Conservation (phyloP, 2,113 vertebrate genomes). For the Nyctereutes procyonoides region DNA sequence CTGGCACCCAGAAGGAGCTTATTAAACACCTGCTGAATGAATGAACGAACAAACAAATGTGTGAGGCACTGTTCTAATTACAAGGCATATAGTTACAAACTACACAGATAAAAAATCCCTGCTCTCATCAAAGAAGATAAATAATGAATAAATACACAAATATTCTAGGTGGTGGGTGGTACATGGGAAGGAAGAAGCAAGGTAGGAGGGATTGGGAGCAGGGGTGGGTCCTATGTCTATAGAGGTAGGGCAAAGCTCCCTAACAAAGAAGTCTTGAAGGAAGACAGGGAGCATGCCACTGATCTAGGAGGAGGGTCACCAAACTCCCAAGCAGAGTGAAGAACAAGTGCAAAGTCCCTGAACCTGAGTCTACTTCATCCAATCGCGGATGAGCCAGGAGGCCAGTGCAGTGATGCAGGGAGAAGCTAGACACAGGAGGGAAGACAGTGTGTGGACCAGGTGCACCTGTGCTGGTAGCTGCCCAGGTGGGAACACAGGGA, state of each 20-base stretch:
- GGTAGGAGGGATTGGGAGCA: not conserved
- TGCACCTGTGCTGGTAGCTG: fast-evolving
- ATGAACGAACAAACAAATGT: not conserved
- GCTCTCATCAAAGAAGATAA: not conserved
- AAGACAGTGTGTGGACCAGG: not conserved
- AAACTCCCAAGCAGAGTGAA: not conserved
- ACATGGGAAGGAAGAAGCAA: not conserved
- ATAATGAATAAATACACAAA: not conserved
- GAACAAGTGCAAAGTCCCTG: not conserved
- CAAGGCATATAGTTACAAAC: not conserved
- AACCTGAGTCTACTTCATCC: not conserved
- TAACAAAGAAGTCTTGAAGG: not conserved
- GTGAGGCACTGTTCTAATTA: not conserved
- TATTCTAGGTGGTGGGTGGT: not conserved
- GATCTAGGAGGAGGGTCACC: not conserved
- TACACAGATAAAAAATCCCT: not conserved
- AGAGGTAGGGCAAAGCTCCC: not conserved
- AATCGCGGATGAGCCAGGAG: not conserved
- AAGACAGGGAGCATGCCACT: not conserved
- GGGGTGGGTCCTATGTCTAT: not conserved
- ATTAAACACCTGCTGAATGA: not conserved
- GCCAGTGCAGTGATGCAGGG: fast-evolving
- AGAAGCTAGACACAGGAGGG: not conserved
- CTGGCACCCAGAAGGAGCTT: not conserved
- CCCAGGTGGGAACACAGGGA: not conserved